phyloP scores from a whole-genome alignment of 1,140 invertebrate species.

The Polypedilum pembai region DNA sequence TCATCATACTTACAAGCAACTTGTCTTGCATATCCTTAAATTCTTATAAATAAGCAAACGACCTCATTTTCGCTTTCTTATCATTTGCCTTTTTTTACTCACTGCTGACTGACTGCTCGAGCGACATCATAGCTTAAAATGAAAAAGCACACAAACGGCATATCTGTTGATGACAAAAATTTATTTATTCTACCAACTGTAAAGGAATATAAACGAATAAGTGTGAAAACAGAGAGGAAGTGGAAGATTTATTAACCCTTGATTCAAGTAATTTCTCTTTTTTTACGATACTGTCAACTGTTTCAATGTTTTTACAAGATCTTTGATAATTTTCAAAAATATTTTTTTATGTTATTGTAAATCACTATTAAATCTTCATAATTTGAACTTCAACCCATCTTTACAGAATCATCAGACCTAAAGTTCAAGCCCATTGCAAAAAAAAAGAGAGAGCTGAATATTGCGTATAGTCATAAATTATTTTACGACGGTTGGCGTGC shows the following conservation, averaged over 20 bases:
- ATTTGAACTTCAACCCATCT: background rate
- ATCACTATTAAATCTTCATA: too few species aligned
- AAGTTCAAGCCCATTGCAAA: background rate
- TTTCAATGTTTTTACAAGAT: background rate
- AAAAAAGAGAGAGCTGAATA: background rate
- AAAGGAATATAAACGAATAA: background rate
- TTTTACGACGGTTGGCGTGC: constrained; percentile 24
- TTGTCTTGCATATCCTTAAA: too few species aligned
- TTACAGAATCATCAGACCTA: background rate
- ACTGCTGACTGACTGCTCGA: background rate
- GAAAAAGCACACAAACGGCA: background rate
- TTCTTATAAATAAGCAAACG: background rate
- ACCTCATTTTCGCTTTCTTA: background rate
- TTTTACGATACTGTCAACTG: background rate
- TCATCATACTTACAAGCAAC: too few species aligned
- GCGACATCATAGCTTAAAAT: background rate
- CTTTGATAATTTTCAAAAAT: too few species aligned
- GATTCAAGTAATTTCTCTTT: background rate
- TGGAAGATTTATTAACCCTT: background rate
- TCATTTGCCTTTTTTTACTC: background rate
- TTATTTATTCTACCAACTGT: background rate
- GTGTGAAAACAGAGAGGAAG: too few species aligned
- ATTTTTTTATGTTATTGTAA: too few species aligned
- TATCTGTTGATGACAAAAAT: constrained; percentile 13
- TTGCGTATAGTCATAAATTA: constrained; percentile 15